Base-by-base conservation (phyloP, 2,113 vertebrate species). In the Nycticebus coucang region DNA sequence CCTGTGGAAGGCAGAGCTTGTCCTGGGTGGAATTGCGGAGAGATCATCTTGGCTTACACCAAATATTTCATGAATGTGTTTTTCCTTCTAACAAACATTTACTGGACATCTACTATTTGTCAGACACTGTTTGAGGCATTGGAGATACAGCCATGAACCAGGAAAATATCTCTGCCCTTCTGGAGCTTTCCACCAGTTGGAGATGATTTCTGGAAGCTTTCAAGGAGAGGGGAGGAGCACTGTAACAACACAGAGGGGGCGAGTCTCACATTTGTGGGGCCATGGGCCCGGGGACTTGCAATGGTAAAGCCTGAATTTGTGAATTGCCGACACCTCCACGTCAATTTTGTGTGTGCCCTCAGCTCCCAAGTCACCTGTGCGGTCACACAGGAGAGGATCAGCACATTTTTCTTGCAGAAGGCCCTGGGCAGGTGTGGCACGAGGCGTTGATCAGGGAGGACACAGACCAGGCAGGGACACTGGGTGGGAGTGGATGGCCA, bases 401-500 rank as follows among this genome's bases (percentile, higher is more conserved):
- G 64, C 83, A 35, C 24, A 0, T 28, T 60, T 33, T 30, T 15
- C 26, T 35, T 41, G 55, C 53, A 50, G 89, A 57, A 69, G 30
- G 5, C 18, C 18, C 50, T 35, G 75, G 84, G 80, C 60, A 75
- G 93, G 57, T 18, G 53, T 50, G 4, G 57, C 2, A 4, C 9
- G 26, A 85, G 6, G 14, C 4, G 21, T 24, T 64, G 9, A 19
- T 22, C 14, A 30, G 77, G 45, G 45, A 59, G n/a, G 80, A 6
- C 19, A 28, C 28, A 41, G 5, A 50, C 37, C 19, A 15, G 89
- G 50, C 30, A 15, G 89, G 41, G 22, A 22, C 22, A 0, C 24
- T 24, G 83, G 12, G 0, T 53, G 30, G 35, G 30, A 21, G 74
- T 45, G 17, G 78, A 50, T 0, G 0, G 64, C 8, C 0, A 41